A percentile compares a stretch with the other conserved stretches of the same genome.
These are phyloP conservation scores for Cepaea nemoralis DNA, from an alignment of 1,140 invertebrate species.

Conservation along the genomic window DNA sequence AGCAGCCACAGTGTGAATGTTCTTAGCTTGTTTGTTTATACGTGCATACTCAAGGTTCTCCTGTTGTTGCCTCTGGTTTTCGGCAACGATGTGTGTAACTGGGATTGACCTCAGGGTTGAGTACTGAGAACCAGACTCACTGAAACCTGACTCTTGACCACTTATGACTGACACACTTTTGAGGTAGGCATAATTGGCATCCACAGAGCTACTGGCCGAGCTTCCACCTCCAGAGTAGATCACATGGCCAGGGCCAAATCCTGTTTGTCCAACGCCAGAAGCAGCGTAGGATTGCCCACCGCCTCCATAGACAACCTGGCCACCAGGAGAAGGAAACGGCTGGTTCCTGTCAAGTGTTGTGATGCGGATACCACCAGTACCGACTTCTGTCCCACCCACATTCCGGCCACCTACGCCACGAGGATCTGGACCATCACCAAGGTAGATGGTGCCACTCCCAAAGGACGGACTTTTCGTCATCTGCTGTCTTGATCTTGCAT, in stretches of 20 bases:
- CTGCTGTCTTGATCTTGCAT: background rate
- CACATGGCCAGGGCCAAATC: background rate
- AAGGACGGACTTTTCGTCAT: background rate
- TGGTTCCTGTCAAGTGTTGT: background rate
- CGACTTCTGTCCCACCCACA: conserved; percentile 8
- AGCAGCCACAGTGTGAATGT: background rate
- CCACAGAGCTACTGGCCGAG: conserved; percentile 2
- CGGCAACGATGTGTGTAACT: conserved; percentile 10
- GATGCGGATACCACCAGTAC: conserved; percentile 33
- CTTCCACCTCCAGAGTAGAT: conserved; percentile 28
- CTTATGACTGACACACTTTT: background rate
- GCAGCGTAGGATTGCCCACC: background rate
- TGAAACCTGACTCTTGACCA: conserved; percentile 15
- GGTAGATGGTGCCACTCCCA: background rate
- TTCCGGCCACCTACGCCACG: conserved; percentile 14
- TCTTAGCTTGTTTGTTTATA: conserved; percentile 26
- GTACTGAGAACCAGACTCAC: conserved; percentile 7
- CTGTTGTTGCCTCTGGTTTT: conserved; percentile 2
- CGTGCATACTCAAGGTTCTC: conserved; percentile 32
- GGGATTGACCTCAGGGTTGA: conserved; percentile 33
- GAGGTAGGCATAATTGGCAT: conserved; percentile 26
- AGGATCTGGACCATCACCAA: background rate
- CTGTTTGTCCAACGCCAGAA: background rate
- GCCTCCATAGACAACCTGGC: background rate
- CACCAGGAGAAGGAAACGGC: conserved; percentile 31